Evolutionary conservation across 2,888 invertebrate genomes (phyloP).

Genomic region (Neoitamus cyanurus): DNA sequence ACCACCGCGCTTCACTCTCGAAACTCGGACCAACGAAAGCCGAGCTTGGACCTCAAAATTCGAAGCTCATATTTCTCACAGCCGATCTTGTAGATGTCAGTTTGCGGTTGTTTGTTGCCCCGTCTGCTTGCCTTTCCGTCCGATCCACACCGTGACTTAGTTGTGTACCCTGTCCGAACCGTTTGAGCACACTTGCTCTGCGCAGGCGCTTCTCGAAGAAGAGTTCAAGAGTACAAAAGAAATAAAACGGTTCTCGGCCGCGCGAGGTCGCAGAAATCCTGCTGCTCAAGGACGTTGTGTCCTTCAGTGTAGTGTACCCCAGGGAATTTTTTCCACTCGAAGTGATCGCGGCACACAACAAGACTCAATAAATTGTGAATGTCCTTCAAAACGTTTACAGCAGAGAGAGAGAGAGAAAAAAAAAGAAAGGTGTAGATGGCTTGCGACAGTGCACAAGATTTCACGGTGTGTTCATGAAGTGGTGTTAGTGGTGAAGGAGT

Average conservation of each 20-base stretch:
- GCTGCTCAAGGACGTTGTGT: constrained; percentile 33
- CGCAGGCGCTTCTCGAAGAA: constrained; percentile 1
- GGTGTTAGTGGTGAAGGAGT: constrained; percentile 8
- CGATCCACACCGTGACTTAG: constrained; percentile 33
- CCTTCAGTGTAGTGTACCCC: constrained; percentile 17
- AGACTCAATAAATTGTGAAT: constrained; percentile 40
- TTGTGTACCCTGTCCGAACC: constrained; percentile 6
- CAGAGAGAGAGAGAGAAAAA: constrained; percentile 28
- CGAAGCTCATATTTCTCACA: constrained; percentile 22
- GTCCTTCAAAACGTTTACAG: constrained; percentile 45
- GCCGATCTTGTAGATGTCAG: constrained; percentile 40
- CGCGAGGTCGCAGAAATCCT: constrained; percentile 18
- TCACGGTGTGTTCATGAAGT: constrained; percentile 19
- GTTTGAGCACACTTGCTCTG: not conserved
- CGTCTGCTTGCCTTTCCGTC: constrained; percentile 27
- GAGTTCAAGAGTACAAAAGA: not conserved
- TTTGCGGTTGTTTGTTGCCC: constrained; percentile 46
- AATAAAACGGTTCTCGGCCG: not conserved
- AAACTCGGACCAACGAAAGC: constrained; percentile 8
- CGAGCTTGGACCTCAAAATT: constrained; percentile 22
- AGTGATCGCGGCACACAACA: not conserved
- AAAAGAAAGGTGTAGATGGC: constrained; percentile 42
- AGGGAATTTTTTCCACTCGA: constrained; percentile 7
- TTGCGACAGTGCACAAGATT: constrained; percentile 34
- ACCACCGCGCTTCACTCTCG: not conserved